Conservation (phyloP, 2,888 invertebrate species). For the Hypolimnas misippus region DNA sequence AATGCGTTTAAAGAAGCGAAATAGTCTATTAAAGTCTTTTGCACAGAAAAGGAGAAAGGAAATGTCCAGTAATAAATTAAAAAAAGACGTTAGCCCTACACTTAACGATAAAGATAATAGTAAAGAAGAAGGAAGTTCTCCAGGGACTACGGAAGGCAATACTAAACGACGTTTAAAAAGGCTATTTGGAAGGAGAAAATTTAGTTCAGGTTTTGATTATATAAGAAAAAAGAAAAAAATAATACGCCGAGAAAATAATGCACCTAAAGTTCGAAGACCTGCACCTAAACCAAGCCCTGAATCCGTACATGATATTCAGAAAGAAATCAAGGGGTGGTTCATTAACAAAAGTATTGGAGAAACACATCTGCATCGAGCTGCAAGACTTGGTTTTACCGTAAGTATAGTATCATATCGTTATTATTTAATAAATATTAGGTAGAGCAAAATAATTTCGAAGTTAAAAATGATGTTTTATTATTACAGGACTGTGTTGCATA, state of each 20-base stretch:
- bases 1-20: slow-evolving; percentile 76
- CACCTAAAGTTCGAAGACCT: slow-evolving; percentile 74
- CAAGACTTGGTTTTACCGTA: slow-evolving; percentile 94
- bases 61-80: slow-evolving; percentile 59
- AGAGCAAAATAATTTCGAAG: neutral
- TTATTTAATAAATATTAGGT: neutral
- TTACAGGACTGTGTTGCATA: slow-evolving; percentile 94
- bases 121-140: slow-evolving; percentile 64
- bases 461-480: slow-evolving; percentile 12
- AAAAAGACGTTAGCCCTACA: slow-evolving; percentile 61
- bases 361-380: slow-evolving; percentile 95
- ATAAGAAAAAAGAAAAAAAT: slow-evolving; percentile 94
- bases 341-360: slow-evolving; percentile 97
- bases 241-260: slow-evolving; percentile 80
- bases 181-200: slow-evolving; percentile 88
- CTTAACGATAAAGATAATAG: slow-evolving; percentile 72
- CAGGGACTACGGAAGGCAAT: slow-evolving; percentile 59
- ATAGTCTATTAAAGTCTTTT: slow-evolving; percentile 74
- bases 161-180: slow-evolving; percentile 85
- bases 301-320: slow-evolving; percentile 90
- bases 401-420: slow-evolving; percentile 56
- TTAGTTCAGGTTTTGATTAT: slow-evolving; percentile 94
- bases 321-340: slow-evolving; percentile 95
- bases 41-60: slow-evolving; percentile 75
- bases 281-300: slow-evolving; percentile 84